Evolutionary conservation across 2,888 invertebrate genomes (phyloP).

Genomic region (Octodonta nipae): DNA sequence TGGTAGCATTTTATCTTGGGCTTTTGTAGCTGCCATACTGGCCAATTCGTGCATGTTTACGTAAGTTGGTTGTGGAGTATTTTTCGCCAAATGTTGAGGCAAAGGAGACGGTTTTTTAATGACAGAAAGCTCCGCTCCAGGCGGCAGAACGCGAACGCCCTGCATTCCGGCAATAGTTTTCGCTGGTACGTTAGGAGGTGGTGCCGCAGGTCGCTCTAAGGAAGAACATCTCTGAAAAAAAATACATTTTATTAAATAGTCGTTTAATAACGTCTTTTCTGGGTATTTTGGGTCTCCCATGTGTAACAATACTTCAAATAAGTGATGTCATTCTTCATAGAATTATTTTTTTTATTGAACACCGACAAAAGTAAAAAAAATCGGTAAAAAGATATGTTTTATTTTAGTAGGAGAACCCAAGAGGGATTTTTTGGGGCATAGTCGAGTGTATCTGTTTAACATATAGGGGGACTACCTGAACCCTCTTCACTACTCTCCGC

Average conservation of each 20-base stretch:
- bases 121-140: conserved; percentile 32
- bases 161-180: conserved; percentile 36
- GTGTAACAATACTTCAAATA: no score
- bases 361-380: no score
- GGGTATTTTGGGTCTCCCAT: no score
- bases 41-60: conserved; percentile 86
- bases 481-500: no score
- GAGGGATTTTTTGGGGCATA: no score
- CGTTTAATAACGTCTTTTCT: no score
- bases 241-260: neutral
- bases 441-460: no score
- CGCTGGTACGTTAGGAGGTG: conserved; percentile 41
- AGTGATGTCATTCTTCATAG: no score
- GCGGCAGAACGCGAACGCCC: conserved; percentile 34
- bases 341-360: no score
- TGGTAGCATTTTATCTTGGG: conserved; percentile 48
- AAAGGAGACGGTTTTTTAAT: conserved; percentile 51
- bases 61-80: conserved; percentile 64
- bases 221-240: conserved; percentile 64
- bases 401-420: no score
- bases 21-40: conserved; percentile 64
- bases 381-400: no score
- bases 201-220: conserved; percentile 54
- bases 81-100: conserved; percentile 66
- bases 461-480: no score